Percentiles rank a stretch among this genome's conserved stretches.
These are phyloP conservation scores for Cardinalis cardinalis DNA, from an alignment of 2,113 vertebrate genomes.

Conservation along the genomic window DNA sequence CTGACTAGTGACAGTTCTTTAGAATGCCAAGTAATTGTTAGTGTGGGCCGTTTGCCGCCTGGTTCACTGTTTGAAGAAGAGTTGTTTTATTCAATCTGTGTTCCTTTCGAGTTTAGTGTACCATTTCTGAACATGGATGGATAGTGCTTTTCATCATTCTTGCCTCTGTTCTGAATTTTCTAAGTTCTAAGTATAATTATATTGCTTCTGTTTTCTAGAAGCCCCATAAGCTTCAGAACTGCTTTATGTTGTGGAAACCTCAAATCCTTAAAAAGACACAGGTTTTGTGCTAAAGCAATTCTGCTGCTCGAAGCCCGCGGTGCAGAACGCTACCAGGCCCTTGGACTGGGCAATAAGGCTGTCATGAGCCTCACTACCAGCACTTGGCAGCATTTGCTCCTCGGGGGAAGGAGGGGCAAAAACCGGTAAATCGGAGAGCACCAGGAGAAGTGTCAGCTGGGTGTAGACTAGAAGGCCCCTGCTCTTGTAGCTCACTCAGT, in stretches of 20 bases:
- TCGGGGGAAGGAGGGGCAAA: not conserved
- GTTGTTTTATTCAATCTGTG: not conserved
- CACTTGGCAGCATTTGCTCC: not conserved
- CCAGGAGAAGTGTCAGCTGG: not conserved
- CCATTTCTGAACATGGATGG: not conserved
- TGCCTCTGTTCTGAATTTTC: not conserved
- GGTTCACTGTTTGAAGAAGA: not conserved
- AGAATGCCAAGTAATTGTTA: not conserved
- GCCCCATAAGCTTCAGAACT: not conserved
- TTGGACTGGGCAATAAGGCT: not conserved
- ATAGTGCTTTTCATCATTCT: not conserved
- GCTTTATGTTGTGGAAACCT: not conserved
- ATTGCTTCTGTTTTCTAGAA: not conserved
- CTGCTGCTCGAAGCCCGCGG: accelerated
- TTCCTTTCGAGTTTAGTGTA: not conserved
- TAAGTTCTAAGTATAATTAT: not conserved
- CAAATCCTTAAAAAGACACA: not conserved
- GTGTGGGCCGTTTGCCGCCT: not conserved
- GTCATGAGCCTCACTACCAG: not conserved
- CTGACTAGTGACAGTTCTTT: not conserved
- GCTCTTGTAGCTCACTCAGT: not conserved
- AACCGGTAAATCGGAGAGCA: not conserved
- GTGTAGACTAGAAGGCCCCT: not conserved
- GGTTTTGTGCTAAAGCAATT: not conserved
- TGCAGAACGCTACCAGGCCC: not conserved